Base-by-base conservation (phyloP, 23 tunicate species). In the Phallusia fumigata region DNA sequence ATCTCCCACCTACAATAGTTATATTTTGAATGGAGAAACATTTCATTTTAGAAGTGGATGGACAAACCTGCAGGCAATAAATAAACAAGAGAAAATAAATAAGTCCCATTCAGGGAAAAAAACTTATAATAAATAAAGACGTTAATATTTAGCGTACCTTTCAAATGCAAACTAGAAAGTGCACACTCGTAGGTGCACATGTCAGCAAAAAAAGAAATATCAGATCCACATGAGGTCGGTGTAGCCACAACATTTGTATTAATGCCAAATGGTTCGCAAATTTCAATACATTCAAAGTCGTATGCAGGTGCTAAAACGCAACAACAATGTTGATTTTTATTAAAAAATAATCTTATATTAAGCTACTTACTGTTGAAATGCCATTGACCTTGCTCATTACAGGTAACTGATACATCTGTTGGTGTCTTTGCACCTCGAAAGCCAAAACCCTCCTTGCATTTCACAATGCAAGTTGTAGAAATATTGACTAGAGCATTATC, bases 301-400 rank as follows among this genome's bases (percentile, higher is more conserved):
- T 22, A 24, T 24, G 28, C 26, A 58, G 69, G 28, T 21, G 28
- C 69, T 86, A 83, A 36, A 88, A 26, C 5, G 10, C 47, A 40
- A 40, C 5, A 40, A 40, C 47, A 40, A 3, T 40, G 47, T 10
- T 3, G 47, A 40, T 3, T 3, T 3, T 3, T 3, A 40, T 3
- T 5, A 3, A 40, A 40, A 40, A 40, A 3, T 3, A 40, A 40
- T 40, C 8, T 3, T 3, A 40, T 10, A 30, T 34, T 24, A 64
- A 13, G 51, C 72, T 32, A 49, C 74, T 8, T 64, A 88, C 91
- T 76, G 34, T 45, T 0, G 33, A 64, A 73, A 0, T 73, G 74
- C 93, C 93, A 88, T 47, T 80, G 82, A 2, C 77, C 79, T 35
- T 83, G 44, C 19, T 78, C 58, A 32, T 26, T 31, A 69, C 93